phyloP scores from a whole-genome alignment of 2,113 vertebrate species.

The Chloroceryle aenea region DNA sequence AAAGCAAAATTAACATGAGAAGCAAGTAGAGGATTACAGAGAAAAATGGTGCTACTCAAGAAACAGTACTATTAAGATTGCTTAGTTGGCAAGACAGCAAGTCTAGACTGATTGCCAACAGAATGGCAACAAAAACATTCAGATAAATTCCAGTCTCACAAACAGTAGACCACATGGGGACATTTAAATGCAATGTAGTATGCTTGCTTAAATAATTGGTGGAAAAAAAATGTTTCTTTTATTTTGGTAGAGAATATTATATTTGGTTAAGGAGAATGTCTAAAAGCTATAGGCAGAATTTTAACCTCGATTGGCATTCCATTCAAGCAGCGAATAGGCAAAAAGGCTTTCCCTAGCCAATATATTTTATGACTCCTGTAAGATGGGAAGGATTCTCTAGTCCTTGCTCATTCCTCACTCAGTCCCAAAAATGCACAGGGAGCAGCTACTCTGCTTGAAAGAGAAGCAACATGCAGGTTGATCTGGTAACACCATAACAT shows the following conservation, averaged over 20 bases:
- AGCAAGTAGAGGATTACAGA: slow-evolving; percentile 11
- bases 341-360: neutral
- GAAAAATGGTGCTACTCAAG: slow-evolving; percentile 22
- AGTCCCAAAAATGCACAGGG: neutral
- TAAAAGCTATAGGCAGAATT: neutral
- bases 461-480: neutral
- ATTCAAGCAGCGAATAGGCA: neutral
- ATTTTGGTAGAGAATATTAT: neutral
- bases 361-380: neutral
- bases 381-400: neutral
- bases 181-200: neutral
- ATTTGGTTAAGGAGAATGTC: neutral
- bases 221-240: neutral
- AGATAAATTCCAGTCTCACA: neutral
- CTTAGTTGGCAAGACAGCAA: slow-evolving; percentile 18
- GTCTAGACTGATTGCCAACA: slow-evolving; percentile 25
- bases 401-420: neutral
- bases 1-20: slow-evolving; percentile 12
- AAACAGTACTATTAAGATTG: neutral
- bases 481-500: neutral
- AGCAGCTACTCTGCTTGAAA: neutral
- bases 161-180: neutral
- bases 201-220: neutral
- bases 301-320: neutral
- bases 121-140: neutral